Evolutionary conservation across 2,888 invertebrate genomes (phyloP), one percentile per base, ranked within the genome.

Genomic region (Allygus modestus): DNA sequence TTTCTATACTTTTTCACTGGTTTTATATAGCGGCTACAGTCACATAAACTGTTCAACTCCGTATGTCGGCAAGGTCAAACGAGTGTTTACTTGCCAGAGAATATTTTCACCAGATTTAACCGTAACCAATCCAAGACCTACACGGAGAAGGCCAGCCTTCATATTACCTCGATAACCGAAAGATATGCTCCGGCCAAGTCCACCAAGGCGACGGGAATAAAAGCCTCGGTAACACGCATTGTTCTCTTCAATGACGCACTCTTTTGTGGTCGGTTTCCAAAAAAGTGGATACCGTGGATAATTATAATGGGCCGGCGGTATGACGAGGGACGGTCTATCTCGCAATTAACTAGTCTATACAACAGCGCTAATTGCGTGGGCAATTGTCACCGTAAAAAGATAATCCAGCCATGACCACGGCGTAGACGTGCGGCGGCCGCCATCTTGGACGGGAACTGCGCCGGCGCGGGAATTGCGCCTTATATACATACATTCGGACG

Each of bases 251-350:
- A 82, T 82, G 82, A 43, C 82, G 71, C 41, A 1, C 51, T 51
- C 54, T 58, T 54, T 79, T 79, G 79, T 79, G 5, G 17, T 58
- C 37, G 31, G 73, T 75, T 83, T 75, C 83, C 83, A 73, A 83
- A 83, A 83, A 83, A 83, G 54, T 41, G 83, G 83, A 43, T 17
- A 75, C 58, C 83, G 83, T 83, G 58, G 73, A 83, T 75, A 83
- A 83, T 83, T 65, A 65, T 65, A 65, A 65, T 65, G 28, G 65
- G 83, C 20, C 31, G 33, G 46, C 15, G 43, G 46, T 46, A 77
- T 43, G 28, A 28, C 77, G 73, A 23, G 37, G 23, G 41, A 11
- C 54, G 71, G 33, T 26, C 83, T 33, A 83, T 71, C 83, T 73
- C 37, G 75, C 83, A 83, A 83, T 83, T 75, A 83, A 75, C 83